These are phyloP conservation scores for Amblyornis subalaris DNA, from an alignment of 2,113 vertebrate genomes.

Conservation along the genomic window DNA sequence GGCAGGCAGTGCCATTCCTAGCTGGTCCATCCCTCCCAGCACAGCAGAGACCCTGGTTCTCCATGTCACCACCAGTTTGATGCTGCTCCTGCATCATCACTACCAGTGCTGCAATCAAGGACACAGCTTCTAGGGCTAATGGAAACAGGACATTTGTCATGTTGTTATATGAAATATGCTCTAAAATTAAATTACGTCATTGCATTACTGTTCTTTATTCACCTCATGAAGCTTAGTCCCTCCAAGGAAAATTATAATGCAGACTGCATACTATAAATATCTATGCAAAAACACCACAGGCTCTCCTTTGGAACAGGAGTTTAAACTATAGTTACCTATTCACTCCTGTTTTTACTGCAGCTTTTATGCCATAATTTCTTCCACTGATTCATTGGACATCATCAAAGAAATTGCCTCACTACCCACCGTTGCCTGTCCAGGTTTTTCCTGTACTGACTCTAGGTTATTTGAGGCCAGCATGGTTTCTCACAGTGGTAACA, in stretches of 20 bases:
- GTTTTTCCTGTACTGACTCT: background rate
- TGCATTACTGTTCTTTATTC: background rate
- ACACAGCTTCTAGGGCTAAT: background rate
- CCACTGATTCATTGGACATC: background rate
- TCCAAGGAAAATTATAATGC: background rate
- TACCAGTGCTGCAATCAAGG: background rate
- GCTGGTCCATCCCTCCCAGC: background rate
- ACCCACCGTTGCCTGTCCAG: background rate
- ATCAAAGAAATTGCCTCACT: background rate
- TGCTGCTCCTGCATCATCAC: background rate
- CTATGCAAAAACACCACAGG: background rate
- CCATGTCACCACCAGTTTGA: too few species aligned
- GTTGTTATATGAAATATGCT: background rate
- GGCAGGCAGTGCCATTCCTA: background rate
- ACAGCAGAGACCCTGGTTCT: background rate
- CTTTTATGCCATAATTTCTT: background rate
- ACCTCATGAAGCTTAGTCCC: background rate
- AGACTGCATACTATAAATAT: background rate
- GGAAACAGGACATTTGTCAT: background rate
- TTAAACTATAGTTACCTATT: background rate
- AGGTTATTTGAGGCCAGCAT: background rate
- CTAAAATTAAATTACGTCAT: background rate
- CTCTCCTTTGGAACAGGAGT: background rate
- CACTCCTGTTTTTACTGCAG: background rate
- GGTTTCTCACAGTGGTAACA: background rate